Percentiles rank a stretch among this genome's conserved stretches.
phyloP scores from a whole-genome alignment of 2,888 invertebrate species.

The Aethes cnicana region DNA sequence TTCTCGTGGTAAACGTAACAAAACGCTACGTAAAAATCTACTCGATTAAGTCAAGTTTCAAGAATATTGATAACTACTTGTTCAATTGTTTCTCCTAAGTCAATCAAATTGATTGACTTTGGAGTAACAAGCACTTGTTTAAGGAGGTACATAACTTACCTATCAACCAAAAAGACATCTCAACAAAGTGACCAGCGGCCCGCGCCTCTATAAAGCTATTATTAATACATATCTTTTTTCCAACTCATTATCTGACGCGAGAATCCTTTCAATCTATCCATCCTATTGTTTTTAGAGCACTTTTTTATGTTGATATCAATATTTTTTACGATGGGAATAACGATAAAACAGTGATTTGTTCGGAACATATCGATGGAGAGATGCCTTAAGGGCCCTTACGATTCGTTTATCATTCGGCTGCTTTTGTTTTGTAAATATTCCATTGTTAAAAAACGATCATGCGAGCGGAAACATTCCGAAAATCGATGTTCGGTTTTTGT shows the following conservation, averaged over 20 bases:
- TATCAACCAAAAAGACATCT: slow-evolving; percentile 23
- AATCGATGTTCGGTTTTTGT: slow-evolving; percentile 22
- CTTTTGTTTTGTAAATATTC: slow-evolving; percentile 75
- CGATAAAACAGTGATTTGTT: slow-evolving; percentile 81
- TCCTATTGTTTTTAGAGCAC: slow-evolving; percentile 79
- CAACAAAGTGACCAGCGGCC: slow-evolving; percentile 29
- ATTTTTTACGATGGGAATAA: slow-evolving; percentile 77
- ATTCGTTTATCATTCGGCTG: slow-evolving; percentile 76
- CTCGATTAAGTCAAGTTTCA: no score
- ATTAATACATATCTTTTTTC: slow-evolving; percentile 75
- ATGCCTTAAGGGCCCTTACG: slow-evolving; percentile 67
- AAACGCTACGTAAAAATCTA: no score
- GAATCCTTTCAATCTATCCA: slow-evolving; percentile 80
- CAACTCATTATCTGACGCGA: slow-evolving; percentile 69
- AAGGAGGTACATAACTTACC: no score
- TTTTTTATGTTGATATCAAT: slow-evolving; percentile 80
- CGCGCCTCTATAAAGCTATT: slow-evolving; percentile 67
- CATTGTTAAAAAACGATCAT: slow-evolving; percentile 58
- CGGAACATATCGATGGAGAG: no score
- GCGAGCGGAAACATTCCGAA: slow-evolving; percentile 5
- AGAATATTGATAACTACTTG: no score
- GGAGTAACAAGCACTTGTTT: no score
- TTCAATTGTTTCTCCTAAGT: no score
- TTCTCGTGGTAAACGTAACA: no score
- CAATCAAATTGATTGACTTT: no score